These are phyloP conservation scores for Chrysolina haemoptera DNA, from an alignment of 2,888 invertebrate genomes.

Conservation along the genomic window DNA sequence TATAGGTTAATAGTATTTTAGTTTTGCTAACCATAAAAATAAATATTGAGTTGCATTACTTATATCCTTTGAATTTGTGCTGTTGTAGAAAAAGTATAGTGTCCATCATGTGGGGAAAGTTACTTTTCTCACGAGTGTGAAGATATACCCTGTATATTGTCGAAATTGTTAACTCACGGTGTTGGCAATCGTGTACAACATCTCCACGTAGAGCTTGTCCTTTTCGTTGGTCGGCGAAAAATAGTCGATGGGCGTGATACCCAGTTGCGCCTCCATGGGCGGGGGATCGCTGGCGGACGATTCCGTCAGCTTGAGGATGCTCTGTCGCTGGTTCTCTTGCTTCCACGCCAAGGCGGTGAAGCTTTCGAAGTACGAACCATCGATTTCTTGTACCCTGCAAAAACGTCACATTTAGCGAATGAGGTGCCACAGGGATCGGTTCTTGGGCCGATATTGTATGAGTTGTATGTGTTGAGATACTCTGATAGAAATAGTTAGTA, in stretches of 20 bases:
- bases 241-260: conserved; percentile 68
- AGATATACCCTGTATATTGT: too few relatives aligned
- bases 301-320: conserved; percentile 82
- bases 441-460: neutral
- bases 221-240: conserved; percentile 69
- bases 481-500: too few relatives aligned
- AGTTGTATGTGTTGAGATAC: too few relatives aligned
- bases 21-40: too few relatives aligned
- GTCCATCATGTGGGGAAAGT: too few relatives aligned
- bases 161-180: conserved; percentile 76
- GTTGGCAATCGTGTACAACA: conserved; percentile 96
- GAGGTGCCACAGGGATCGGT: neutral
- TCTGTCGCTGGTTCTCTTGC: conserved; percentile 89
- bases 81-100: too few relatives aligned
- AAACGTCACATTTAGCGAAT: conserved; percentile 20
- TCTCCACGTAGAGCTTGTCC: conserved; percentile 89
- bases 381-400: conserved; percentile 92
- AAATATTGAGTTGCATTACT: too few relatives aligned
- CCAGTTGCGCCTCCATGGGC: conserved; percentile 64
- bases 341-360: conserved; percentile 94
- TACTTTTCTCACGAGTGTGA: too few relatives aligned
- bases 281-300: conserved; percentile 76
- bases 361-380: conserved; percentile 95
- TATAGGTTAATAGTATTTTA: too few relatives aligned
- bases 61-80: too few relatives aligned